These are phyloP conservation scores for Physeter macrocephalus DNA, from an alignment of 2,113 vertebrate species.

Conservation along the genomic window DNA sequence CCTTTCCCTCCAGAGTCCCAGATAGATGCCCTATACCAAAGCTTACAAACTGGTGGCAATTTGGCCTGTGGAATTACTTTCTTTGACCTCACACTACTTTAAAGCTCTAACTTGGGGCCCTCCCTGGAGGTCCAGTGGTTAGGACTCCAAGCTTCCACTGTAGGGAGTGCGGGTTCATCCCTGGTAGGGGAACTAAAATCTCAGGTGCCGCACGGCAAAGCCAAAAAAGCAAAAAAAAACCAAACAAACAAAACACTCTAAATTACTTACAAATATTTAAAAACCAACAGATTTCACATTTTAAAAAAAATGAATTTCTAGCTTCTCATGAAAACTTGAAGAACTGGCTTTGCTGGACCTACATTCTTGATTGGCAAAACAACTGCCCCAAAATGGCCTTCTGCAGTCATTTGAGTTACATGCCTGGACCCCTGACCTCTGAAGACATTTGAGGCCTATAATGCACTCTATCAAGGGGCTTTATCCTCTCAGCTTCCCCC, in stretches of 20 bases:
- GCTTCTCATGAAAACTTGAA: not conserved
- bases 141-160: not conserved
- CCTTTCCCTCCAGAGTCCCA: not conserved
- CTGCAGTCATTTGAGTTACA: not conserved
- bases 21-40: not conserved
- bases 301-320: not conserved
- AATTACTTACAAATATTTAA: not conserved
- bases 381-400: not conserved
- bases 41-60: not conserved
- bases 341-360: not conserved
- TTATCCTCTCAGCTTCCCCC: not conserved
- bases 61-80: not conserved
- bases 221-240: not conserved
- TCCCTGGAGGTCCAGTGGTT: not conserved
- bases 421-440: too few relatives aligned
- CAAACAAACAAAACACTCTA: not conserved
- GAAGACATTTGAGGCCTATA: not conserved
- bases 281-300: not conserved
- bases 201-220: accelerated
- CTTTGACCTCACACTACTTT: not conserved
- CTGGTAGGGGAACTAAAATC: not conserved
- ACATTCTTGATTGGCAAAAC: not conserved
- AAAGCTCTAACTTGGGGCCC: not conserved
- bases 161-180: not conserved
- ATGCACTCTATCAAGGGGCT: too few relatives aligned